These are phyloP conservation scores for Nansenia antarctica DNA, from an alignment of 2,113 vertebrate species.

Conservation along the genomic window DNA sequence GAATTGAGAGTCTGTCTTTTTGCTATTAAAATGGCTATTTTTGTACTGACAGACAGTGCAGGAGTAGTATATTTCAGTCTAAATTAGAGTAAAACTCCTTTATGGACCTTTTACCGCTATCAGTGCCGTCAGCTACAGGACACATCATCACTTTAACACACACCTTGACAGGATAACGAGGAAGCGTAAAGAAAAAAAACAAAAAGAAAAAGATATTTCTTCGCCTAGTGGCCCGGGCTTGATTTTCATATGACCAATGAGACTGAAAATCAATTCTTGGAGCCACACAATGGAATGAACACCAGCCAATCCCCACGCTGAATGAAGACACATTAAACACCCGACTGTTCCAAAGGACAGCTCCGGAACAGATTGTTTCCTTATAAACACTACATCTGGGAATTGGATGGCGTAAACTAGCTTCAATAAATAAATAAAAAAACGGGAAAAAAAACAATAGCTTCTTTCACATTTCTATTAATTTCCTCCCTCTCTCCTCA, in stretches of 20 bases:
- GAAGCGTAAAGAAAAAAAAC: constrained; percentile 58
- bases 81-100: constrained; percentile 50
- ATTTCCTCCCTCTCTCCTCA: constrained; percentile 18
- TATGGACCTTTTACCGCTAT: constrained; percentile 59
- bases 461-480: constrained; percentile 33
- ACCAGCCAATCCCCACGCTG: constrained; percentile 59
- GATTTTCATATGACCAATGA: constrained; percentile 57
- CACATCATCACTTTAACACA: constrained; percentile 63
- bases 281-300: constrained; percentile 63
- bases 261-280: constrained; percentile 67
- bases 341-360: constrained; percentile 55
- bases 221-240: constrained; percentile 32
- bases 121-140: constrained; percentile 38
- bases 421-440: constrained; percentile 33
- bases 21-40: too few species aligned
- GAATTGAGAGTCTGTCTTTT: too few species aligned
- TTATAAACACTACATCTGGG: constrained; percentile 49
- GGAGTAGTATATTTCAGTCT: not conserved
- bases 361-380: constrained; percentile 24
- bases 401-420: constrained; percentile 48
- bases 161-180: constrained; percentile 57
- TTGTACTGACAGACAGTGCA: not conserved
- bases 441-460: too few species aligned
- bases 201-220: constrained; percentile 49
- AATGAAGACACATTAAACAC: constrained; percentile 63